A percentile compares a stretch with the other conserved stretches of the same genome.
Conservation (phyloP, 2,888 invertebrate species). For the Theretra japonica region DNA sequence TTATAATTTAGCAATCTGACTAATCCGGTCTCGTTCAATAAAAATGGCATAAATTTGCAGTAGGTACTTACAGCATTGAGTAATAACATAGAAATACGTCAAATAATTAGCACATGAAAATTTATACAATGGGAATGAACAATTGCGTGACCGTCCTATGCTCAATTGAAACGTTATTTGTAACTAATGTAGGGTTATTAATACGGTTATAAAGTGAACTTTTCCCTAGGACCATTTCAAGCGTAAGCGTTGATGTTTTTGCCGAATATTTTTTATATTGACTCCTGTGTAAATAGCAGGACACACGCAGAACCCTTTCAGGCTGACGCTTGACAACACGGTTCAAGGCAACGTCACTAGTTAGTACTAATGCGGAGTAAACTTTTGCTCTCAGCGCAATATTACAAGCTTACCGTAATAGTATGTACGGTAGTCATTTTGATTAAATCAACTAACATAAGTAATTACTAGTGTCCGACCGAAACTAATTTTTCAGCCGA, state of each 20-base stretch:
- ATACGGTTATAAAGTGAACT: background rate
- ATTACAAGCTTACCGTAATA: background rate
- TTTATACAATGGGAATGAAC: constrained; percentile 13
- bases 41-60: background rate
- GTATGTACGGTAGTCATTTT: too few relatives aligned
- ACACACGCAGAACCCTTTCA: background rate
- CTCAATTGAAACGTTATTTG: constrained; percentile 18
- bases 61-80: constrained; percentile 9
- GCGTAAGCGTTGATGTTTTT: background rate
- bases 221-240: background rate
- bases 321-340: background rate
- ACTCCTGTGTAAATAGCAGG: background rate
- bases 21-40: background rate
- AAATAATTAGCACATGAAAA: background rate
- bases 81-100: background rate
- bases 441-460: too few relatives aligned
- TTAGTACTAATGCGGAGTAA: background rate
- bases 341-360: background rate
- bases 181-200: constrained; percentile 3
- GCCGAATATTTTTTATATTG: background rate
- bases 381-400: background rate
- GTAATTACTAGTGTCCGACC: too few relatives aligned
- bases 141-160: constrained; percentile 24
- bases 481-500: too few relatives aligned
- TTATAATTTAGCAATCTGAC: background rate